Base-by-base conservation (phyloP, 2,797 vertebrate species). In the Dermochelys coriacea region DNA sequence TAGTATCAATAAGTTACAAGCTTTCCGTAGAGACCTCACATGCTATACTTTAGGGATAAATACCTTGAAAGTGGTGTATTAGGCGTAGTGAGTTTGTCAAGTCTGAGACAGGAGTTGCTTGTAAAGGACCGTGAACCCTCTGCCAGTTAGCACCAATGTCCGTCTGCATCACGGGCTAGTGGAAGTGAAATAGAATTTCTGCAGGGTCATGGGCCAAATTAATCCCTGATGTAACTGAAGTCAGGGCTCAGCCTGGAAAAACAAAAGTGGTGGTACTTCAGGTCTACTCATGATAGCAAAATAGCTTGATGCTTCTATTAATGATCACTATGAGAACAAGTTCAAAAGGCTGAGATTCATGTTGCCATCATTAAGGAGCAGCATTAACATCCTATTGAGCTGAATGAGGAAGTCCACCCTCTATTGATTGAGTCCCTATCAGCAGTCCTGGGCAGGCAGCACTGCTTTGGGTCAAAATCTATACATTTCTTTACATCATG, bases 331-430 rank as follows among this genome's bases (percentile, higher is more conserved):
- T 93, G 71, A 81, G 83, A 51, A 78, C 79, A 75, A 52, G 31
- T 29, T 23, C 6, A 37, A 71, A 90, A 88, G 86, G 84, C 88
- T 95, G 96, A 89, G 82, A 82, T 2, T 0, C 7, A 4, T 1
- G 3, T 27, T 82, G 80, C 61, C 81, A 29, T 14, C 89, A 68
- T 51, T 80, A n/a, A 15, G 2, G 57, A 55, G 41, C 31, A 15
- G 18, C 84, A 80, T 93, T 96, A 93, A 91, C 85, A 90, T 82
- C 84, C 89, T 84, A 34, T 80, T 88, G 74, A 94, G 82, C 37
- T 92, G 80, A 88, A 94, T 27, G 87, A 91, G 59, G 93, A 88
- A 96, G 80, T 82, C 81, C 64, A 54, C 80, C 54, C 84, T 82
- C 29, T 88, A 77, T 71, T 95, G 77, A 93, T 93, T 68, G 18